Evolutionary conservation across 2,797 vertebrate genomes (phyloP), one percentile per base, ranked within the genome.

Genomic region (Gastrophryne carolinensis): DNA sequence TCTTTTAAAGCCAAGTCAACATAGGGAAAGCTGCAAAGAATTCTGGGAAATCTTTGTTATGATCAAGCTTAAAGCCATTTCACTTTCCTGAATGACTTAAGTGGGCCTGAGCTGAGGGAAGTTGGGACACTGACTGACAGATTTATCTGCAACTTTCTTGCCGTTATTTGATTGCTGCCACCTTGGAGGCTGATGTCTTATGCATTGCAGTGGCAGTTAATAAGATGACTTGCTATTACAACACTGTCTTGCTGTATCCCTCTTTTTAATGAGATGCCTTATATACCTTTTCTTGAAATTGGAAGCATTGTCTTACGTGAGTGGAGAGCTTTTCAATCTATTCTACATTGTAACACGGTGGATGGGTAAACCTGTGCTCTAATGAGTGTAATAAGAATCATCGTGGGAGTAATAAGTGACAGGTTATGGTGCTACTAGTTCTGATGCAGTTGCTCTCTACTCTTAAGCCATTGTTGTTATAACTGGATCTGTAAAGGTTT

Each of bases 211-310:
- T 21, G 64, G 37, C 27, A 62, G 35, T 54, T 76, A 76, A 76
- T 75, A 50, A 50, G 65, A 62, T 37, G 49, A 57, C 24, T 30
- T 68, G 21, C 65, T 70, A 76, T 76, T 76, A 71, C 35, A 27
- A 71, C 49, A 49, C 39, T 57, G 23, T 32, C 50, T 57, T 70
- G 32, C 50, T 10, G 11, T 10, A 69, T 69, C 6, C 57, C 35
- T 32, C 32, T 26, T 39, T 44, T 77, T 71, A 77, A 71, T 37
- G 71, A 67, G 71, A 12, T 57, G 17, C 39, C 19, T 77, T 76
- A 56, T 57, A 70, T 56, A 37, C 11, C 57, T 50, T 70, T 4
- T 56, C 32, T 34, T 57, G 19, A 12, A 57, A 37, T 64, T 34
- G 63, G 49, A 71, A 71, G 47, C 29, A 35, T 27, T 21, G 19